A percentile compares a stretch with the other conserved stretches of the same genome.
Conservation (phyloP, 2,797 vertebrate genomes). For the Gymnothorax javanicus region DNA sequence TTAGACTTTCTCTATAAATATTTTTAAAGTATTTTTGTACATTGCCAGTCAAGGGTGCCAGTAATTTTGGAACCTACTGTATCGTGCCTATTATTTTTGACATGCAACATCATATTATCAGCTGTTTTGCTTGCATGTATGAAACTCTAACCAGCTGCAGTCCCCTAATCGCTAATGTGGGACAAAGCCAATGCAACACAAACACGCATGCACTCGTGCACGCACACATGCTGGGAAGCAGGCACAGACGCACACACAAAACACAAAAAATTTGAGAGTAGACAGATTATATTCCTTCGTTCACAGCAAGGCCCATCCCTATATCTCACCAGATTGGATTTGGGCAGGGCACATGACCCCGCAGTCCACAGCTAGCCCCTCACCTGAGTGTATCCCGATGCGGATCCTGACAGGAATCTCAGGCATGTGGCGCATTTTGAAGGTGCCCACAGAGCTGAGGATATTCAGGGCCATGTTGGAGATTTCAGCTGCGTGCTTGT, state of each 20-base stretch:
- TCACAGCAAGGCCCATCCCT: background rate
- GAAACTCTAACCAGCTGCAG: too few species aligned
- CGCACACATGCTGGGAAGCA: background rate
- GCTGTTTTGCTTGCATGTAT: background rate
- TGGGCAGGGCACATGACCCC: background rate
- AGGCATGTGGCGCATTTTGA: constrained; percentile 85
- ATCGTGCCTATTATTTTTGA: too few species aligned
- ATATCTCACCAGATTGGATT: background rate
- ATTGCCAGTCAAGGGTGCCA: too few species aligned
- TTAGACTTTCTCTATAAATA: too few species aligned
- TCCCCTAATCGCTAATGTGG: too few species aligned
- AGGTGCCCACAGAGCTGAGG: constrained; percentile 81
- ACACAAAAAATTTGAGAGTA: background rate
- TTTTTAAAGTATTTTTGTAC: too few species aligned
- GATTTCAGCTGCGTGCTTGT: constrained; percentile 83
- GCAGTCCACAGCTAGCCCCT: constrained; percentile 8
- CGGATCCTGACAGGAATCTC: constrained; percentile 82
- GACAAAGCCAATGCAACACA: background rate
- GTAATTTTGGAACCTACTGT: too few species aligned
- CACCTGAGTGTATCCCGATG: constrained; percentile 84
- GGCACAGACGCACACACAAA: background rate
- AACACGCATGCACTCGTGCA: background rate
- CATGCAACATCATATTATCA: too few species aligned
- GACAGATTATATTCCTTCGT: background rate
- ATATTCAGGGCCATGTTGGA: constrained; percentile 87